Conservation (phyloP, 1,140 invertebrate species). For the Diplogasteroides magnus region DNA sequence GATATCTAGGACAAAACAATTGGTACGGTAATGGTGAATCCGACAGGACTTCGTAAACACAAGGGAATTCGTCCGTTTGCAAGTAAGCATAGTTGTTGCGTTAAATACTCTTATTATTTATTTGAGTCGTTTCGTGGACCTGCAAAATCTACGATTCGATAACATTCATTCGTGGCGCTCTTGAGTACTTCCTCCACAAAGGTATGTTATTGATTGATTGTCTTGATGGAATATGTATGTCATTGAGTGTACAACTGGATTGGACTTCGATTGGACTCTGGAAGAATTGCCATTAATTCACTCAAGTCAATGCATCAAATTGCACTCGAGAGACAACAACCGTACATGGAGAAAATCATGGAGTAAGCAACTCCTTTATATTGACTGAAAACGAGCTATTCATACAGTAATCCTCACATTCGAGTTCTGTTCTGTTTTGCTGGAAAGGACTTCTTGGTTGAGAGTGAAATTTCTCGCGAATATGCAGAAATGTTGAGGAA, state of each 20-base stretch:
- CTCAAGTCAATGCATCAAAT: conserved; percentile 19
- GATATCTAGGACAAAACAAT: conserved; percentile 2
- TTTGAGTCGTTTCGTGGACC: not conserved
- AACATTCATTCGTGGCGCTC: not conserved
- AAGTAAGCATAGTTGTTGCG: not conserved
- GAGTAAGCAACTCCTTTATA: not conserved
- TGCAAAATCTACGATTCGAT: conserved; percentile 2
- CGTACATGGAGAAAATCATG: conserved; percentile 29
- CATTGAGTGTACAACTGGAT: conserved; percentile 33
- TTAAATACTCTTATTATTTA: not conserved
- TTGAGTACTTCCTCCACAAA: conserved; percentile 18
- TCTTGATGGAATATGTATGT: conserved; percentile 5
- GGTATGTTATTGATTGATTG: conserved; percentile 18
- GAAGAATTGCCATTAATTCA: conserved; percentile 13
- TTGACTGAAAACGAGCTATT: not conserved
- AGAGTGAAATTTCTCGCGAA: conserved; percentile 19
- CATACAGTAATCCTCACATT: conserved; percentile 15
- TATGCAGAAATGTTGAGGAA: too few relatives aligned
- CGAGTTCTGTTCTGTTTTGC: conserved; percentile 21
- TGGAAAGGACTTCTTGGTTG: conserved; percentile 29
- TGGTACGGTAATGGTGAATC: conserved; percentile 30
- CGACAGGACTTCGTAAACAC: conserved; percentile 25
- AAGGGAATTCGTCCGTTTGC: conserved; percentile 21
- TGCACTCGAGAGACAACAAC: conserved; percentile 22
- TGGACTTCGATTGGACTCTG: conserved; percentile 15